These are phyloP conservation scores for Cryptophagus acutangulus DNA, from an alignment of 2,888 invertebrate species.

Conservation along the genomic window DNA sequence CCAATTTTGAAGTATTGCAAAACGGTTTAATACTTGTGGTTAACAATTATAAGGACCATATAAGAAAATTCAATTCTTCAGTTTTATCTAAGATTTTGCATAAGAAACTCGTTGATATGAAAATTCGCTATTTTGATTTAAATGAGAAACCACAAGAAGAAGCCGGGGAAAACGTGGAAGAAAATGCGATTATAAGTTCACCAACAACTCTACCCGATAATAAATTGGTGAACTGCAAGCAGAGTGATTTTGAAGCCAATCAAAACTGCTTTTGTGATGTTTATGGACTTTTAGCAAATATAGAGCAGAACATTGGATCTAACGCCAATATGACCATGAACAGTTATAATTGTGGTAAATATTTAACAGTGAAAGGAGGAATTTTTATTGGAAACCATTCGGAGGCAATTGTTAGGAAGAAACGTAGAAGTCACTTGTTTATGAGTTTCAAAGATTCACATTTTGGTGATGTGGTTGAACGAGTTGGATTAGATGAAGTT, in stretches of 20 bases:
- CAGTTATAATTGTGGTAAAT: conserved; percentile 22
- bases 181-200: conserved; percentile 4
- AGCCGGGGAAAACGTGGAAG: conserved; percentile 9
- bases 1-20: neutral
- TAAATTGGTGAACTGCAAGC: conserved; percentile 21
- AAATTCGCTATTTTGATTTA: conserved; percentile 22
- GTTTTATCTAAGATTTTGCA: conserved; percentile 23
- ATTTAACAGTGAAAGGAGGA: conserved; percentile 24
- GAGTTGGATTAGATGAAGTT: too few species aligned
- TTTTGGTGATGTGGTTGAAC: conserved; percentile 20
- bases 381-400: conserved; percentile 28
- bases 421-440: conserved; percentile 32
- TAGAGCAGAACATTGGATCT: conserved; percentile 16
- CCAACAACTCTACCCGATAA: conserved; percentile 2
- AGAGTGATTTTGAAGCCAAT: conserved; percentile 29
- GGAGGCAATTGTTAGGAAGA: conserved; percentile 24
- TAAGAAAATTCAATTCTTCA: conserved; percentile 23
- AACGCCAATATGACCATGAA: conserved; percentile 16
- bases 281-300: conserved; percentile 21
- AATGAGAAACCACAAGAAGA: conserved; percentile 15
- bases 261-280: conserved; percentile 35
- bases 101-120: conserved; percentile 18
- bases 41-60: conserved; percentile 22
- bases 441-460: conserved; percentile 7
- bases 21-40: conserved; percentile 22